Conservation (phyloP, 2,888 invertebrate genomes). For the Agrochola circellaris region DNA sequence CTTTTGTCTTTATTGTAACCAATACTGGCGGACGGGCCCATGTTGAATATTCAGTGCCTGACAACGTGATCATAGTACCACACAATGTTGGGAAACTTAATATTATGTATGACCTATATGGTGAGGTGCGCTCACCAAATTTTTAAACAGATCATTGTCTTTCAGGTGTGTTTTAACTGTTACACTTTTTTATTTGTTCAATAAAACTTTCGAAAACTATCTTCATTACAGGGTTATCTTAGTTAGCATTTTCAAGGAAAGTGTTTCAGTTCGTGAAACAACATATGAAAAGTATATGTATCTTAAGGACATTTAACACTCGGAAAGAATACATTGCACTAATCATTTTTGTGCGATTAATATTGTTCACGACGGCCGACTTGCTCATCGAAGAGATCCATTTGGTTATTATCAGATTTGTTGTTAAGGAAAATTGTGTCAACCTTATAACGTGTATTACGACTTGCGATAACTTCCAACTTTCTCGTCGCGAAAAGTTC, state of each 20-base stretch:
- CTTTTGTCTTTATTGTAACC: slow-evolving; percentile 31
- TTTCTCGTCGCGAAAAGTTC: slow-evolving; percentile 24
- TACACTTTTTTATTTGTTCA: neutral
- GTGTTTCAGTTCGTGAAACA: neutral
- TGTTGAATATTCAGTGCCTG: slow-evolving; percentile 44
- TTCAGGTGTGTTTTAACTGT: neutral
- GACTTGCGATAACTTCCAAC: slow-evolving; percentile 15
- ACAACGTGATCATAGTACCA: slow-evolving; percentile 3
- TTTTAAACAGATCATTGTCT: slow-evolving; percentile 26
- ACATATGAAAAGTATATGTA: too few relatives aligned
- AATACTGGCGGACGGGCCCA: slow-evolving; percentile 7
- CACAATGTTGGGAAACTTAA: too few relatives aligned
- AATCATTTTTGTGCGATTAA: neutral
- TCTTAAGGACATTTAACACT: too few relatives aligned
- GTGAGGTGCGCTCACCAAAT: neutral
- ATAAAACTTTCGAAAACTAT: neutral
- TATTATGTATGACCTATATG: too few relatives aligned
- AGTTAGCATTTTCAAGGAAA: neutral
- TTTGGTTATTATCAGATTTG: slow-evolving; percentile 21
- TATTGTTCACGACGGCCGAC: neutral
- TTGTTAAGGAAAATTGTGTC: slow-evolving; percentile 25
- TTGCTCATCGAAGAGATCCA: neutral
- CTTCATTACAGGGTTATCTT: neutral
- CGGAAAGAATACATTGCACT: neutral
- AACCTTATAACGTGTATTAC: slow-evolving; percentile 18